Conservation (phyloP, 2,113 vertebrate species). For the Mustelus asterias region DNA sequence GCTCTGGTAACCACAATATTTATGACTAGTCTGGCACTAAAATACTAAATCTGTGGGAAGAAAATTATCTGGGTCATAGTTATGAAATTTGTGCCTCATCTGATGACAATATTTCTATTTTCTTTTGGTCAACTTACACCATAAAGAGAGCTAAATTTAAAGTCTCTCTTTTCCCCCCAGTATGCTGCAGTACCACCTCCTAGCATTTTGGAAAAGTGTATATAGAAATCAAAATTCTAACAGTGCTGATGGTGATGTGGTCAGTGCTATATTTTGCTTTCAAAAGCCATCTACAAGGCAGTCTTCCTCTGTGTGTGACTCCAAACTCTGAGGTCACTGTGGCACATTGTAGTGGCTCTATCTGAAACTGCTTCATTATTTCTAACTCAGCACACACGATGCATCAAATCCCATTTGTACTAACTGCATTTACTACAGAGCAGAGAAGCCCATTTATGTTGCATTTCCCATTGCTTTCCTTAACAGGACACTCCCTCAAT, state of each 20-base stretch:
- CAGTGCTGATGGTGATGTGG: too few species aligned
- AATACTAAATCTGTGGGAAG: background rate
- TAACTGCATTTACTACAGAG: background rate
- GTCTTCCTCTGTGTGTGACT: background rate
- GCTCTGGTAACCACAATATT: too few species aligned
- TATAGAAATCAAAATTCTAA: background rate
- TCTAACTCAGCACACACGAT: background rate
- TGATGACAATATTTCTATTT: background rate
- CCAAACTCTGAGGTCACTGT: background rate
- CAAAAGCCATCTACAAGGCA: background rate
- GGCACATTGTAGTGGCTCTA: background rate
- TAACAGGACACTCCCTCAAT: background rate
- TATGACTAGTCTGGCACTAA: background rate
- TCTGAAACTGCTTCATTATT: background rate
- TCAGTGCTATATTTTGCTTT: background rate
- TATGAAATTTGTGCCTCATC: background rate
- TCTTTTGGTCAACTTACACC: background rate
- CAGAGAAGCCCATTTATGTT: background rate
- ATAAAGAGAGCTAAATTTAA: background rate
- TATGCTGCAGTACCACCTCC: background rate
- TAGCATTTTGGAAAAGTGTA: background rate
- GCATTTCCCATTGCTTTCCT: background rate
- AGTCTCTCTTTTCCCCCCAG: background rate
- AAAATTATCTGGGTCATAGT: background rate
- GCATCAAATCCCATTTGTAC: background rate